Evolutionary conservation across 2,797 vertebrate genomes (phyloP).

Genomic region (Crenichthys baileyi): DNA sequence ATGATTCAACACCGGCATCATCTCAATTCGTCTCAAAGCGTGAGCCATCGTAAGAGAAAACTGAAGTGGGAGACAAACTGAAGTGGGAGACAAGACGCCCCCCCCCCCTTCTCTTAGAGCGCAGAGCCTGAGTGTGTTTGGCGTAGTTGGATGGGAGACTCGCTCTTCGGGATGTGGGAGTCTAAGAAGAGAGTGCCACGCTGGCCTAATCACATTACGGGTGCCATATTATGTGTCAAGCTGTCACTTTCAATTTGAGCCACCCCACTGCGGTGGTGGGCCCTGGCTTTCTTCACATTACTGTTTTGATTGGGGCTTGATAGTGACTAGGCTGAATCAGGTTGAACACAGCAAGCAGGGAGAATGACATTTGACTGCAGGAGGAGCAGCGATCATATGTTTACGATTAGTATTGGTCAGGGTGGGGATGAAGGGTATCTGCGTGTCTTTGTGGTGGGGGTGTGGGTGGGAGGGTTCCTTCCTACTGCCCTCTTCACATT

Average conservation of each 20-base stretch:
- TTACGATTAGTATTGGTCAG: slow-evolving; percentile 75
- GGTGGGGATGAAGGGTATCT: slow-evolving; percentile 41
- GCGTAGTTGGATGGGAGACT: slow-evolving; percentile 76
- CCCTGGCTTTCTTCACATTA: slow-evolving; percentile 72
- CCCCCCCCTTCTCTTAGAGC: slow-evolving; percentile 51
- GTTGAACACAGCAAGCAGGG: slow-evolving; percentile 39
- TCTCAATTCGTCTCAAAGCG: slow-evolving; percentile 80
- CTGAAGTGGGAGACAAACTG: slow-evolving; percentile 72
- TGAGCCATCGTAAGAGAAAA: slow-evolving; percentile 73
- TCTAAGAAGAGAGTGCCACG: slow-evolving; percentile 77
- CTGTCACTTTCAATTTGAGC: slow-evolving; percentile 87
- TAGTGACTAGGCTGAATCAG: slow-evolving; percentile 64
- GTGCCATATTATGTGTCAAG: slow-evolving; percentile 87
- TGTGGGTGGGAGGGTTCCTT: slow-evolving; percentile 30
- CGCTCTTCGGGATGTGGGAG: slow-evolving; percentile 79
- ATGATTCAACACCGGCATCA: slow-evolving; percentile 81
- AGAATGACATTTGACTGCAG: slow-evolving; percentile 38
- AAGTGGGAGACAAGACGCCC: slow-evolving; percentile 71
- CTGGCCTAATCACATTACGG: slow-evolving; percentile 86
- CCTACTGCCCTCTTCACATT: slow-evolving; percentile 73
- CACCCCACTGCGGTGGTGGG: slow-evolving; percentile 57
- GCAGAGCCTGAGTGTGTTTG: slow-evolving; percentile 75
- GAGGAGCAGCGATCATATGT: slow-evolving; percentile 73
- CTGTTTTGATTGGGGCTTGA: slow-evolving; percentile 80
- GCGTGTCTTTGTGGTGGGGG: slow-evolving; percentile 26